Evolutionary conservation across 1,140 invertebrate species (phyloP).

Genomic region (Zaprionus davidi): DNA sequence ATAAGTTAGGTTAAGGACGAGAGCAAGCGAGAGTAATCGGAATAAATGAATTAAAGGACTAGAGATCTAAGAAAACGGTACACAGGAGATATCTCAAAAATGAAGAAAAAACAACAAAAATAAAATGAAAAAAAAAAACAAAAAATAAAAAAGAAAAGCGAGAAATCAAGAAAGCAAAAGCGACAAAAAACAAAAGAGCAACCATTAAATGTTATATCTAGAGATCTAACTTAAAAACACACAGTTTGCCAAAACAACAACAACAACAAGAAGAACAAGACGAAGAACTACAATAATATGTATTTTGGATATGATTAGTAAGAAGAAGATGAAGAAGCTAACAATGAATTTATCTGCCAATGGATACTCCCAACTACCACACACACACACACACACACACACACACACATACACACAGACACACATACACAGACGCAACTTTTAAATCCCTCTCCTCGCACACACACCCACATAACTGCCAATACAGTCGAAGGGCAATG

Average conservation of each 20-base stretch:
- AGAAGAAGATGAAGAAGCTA: slow-evolving; percentile 2
- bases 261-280: background rate
- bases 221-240: slow-evolving; percentile 32
- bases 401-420: background rate
- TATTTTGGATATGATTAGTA: slow-evolving; percentile 9
- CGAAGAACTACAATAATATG: slow-evolving; percentile 4
- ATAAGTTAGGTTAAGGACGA: slow-evolving; percentile 32
- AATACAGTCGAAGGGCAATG: slow-evolving; percentile 10
- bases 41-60: slow-evolving; percentile 40
- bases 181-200: slow-evolving; percentile 6
- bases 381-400: slow-evolving; percentile 1
- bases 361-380: slow-evolving; percentile 1
- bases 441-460: slow-evolving; percentile 6
- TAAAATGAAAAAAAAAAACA: background rate
- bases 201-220: slow-evolving; percentile 42
- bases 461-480: slow-evolving; percentile 11
- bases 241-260: slow-evolving; percentile 9
- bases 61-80: slow-evolving; percentile 40
- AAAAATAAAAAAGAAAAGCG: background rate
- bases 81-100: slow-evolving; percentile 39
- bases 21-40: slow-evolving; percentile 16
- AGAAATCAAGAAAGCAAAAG: background rate
- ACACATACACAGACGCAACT: slow-evolving; percentile 6
- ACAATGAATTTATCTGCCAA: slow-evolving; percentile 10
- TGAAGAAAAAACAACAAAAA: slow-evolving; percentile 7